Conservation (phyloP, 2,888 invertebrate species). For the Gandaritis pyraliata region DNA sequence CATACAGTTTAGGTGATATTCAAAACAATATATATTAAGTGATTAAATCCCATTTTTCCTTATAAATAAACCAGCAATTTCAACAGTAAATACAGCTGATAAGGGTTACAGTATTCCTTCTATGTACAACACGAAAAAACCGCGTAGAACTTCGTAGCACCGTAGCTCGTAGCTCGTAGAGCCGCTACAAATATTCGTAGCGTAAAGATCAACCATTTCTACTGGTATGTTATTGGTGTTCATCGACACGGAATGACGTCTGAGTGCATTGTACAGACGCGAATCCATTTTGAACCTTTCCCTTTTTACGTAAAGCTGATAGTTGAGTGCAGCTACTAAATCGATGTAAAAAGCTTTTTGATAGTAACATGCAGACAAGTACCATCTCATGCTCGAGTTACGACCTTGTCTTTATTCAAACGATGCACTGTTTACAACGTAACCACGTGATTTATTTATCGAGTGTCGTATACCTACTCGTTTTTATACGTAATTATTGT, state of each 20-base stretch:
- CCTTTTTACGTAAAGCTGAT: slow-evolving; percentile 28
- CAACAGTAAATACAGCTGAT: slow-evolving; percentile 19
- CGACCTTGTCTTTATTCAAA: slow-evolving; percentile 30
- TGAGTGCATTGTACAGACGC: slow-evolving; percentile 31
- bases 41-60: slow-evolving; percentile 29
- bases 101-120: slow-evolving; percentile 22
- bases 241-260: slow-evolving; percentile 40
- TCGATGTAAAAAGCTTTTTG: slow-evolving; percentile 38
- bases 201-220: slow-evolving; percentile 44
- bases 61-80: slow-evolving; percentile 4
- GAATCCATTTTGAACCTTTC: slow-evolving; percentile 26
- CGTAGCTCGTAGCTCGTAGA: slow-evolving; percentile 41
- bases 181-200: slow-evolving; percentile 48
- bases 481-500: slow-evolving; percentile 27
- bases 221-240: slow-evolving; percentile 44
- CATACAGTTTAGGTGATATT: slow-evolving; percentile 17
- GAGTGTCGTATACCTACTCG: slow-evolving; percentile 11
- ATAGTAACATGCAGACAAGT: slow-evolving; percentile 32
- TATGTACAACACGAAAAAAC: slow-evolving; percentile 25
- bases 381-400: slow-evolving; percentile 28
- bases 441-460: slow-evolving; percentile 27
- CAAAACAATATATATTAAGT: slow-evolving; percentile 29
- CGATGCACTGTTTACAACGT: slow-evolving; percentile 25
- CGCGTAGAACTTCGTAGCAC: slow-evolving; percentile 39
- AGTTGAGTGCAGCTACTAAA: slow-evolving; percentile 33